Percentiles rank a stretch among this genome's conserved stretches.
Conservation (phyloP, 1,140 invertebrate genomes). For the Zophobas atratus region DNA sequence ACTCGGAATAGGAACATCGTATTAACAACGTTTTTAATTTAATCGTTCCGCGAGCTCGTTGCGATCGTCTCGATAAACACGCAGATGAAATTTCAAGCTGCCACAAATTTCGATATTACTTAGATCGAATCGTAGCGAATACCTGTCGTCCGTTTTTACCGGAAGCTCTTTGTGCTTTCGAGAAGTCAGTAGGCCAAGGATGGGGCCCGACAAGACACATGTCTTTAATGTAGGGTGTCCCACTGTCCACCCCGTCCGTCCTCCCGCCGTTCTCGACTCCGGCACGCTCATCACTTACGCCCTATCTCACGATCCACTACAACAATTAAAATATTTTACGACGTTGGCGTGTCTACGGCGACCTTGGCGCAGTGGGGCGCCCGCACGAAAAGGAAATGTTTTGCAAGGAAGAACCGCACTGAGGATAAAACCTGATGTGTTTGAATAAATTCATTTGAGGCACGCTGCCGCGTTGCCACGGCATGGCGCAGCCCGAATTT, state of each 20-base stretch:
- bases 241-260: not conserved
- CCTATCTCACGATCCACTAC: constrained; percentile 48
- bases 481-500: not conserved
- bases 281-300: constrained; percentile 51
- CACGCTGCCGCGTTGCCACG: no score
- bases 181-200: no score
- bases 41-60: no score
- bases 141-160: no score
- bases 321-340: constrained; percentile 53
- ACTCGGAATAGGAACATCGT: no score
- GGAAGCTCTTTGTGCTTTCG: no score
- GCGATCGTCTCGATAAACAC: no score
- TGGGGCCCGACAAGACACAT: not conserved
- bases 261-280: constrained; percentile 16
- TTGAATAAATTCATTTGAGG: constrained; percentile 43
- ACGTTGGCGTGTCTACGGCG: constrained; percentile 48
- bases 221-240: not conserved
- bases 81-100: no score
- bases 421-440: constrained; percentile 31
- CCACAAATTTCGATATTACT: no score
- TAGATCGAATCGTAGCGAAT: no score
- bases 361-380: constrained; percentile 48
- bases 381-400: constrained; percentile 45
- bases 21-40: no score
- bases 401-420: constrained; percentile 38